Conservation (phyloP, 2,888 invertebrate species). For the Arenicola marina region DNA sequence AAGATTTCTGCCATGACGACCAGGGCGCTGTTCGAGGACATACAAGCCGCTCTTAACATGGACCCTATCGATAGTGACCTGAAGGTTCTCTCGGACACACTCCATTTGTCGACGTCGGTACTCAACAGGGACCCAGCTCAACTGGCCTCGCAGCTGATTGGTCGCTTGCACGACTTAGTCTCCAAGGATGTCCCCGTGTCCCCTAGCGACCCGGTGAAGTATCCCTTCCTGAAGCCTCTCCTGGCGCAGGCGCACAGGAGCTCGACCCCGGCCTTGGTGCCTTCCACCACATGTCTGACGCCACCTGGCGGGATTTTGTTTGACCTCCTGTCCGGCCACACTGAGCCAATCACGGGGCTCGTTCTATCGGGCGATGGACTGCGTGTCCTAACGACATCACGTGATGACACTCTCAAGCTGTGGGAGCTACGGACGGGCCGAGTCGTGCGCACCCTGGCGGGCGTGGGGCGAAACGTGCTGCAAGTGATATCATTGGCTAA, state of each 20-base stretch:
- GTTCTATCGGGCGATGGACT: slow-evolving; percentile 49
- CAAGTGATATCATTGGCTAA: slow-evolving; percentile 40
- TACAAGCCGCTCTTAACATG: slow-evolving; percentile 64
- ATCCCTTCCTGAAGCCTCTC: slow-evolving; percentile 47
- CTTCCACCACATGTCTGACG: slow-evolving; percentile 51
- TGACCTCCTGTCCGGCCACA: slow-evolving; percentile 54
- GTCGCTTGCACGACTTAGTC: slow-evolving; percentile 58
- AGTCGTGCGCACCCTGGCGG: slow-evolving; percentile 45
- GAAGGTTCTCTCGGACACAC: slow-evolving; percentile 70
- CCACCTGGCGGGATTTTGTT: slow-evolving; percentile 54
- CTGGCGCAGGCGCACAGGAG: slow-evolving; percentile 42
- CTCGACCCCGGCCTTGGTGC: slow-evolving; percentile 48
- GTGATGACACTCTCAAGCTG: slow-evolving; percentile 53
- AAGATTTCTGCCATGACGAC: slow-evolving; percentile 80
- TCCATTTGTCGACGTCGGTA: slow-evolving; percentile 74
- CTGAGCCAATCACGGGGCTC: slow-evolving; percentile 52
- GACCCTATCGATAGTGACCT: slow-evolving; percentile 52
- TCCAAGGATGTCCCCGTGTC: slow-evolving; percentile 47
- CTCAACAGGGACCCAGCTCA: slow-evolving; percentile 82
- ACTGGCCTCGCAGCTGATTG: slow-evolving; percentile 74
- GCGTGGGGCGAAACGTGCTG: slow-evolving; percentile 46
- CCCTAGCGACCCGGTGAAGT: slow-evolving; percentile 50
- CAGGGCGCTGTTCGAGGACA: slow-evolving; percentile 77
- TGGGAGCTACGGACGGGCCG: slow-evolving; percentile 54
- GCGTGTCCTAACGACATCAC: slow-evolving; percentile 49